Conservation (phyloP, 64 coral and sea anemone species). For the Montipora sp. region DNA sequence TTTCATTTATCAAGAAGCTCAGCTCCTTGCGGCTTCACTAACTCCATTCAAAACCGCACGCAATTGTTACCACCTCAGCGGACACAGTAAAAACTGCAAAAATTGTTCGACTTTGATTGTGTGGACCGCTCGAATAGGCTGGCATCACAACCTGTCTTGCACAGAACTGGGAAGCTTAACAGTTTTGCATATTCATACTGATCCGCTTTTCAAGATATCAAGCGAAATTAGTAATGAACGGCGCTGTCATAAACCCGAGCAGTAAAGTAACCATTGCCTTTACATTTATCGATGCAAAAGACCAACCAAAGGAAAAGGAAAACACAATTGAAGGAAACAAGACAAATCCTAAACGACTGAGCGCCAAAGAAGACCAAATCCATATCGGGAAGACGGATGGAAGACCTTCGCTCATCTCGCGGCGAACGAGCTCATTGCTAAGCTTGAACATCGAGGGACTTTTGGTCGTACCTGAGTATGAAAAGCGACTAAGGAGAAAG, state of each 20-base stretch:
- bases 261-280: slow-evolving; percentile 8
- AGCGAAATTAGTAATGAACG: slow-evolving; percentile 6
- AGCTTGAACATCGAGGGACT: slow-evolving; percentile 31
- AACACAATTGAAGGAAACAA: background rate
- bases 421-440: slow-evolving; percentile 26
- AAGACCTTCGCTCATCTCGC: slow-evolving; percentile 1
- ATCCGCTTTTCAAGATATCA: background rate
- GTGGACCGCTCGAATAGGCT: background rate
- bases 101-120: background rate
- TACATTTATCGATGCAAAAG: background rate
- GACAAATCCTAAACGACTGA: background rate
- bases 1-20: background rate
- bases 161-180: background rate
- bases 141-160: background rate
- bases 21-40: background rate
- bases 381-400: background rate
- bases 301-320: background rate
- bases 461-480: slow-evolving; percentile 38
- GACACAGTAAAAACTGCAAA: background rate
- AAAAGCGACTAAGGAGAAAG: slow-evolving; percentile 23
- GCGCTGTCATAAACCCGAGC: slow-evolving; percentile 8
- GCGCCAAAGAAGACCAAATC: background rate
- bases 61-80: background rate
- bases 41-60: background rate
- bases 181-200: background rate